These are phyloP conservation scores for Hemithea aestivaria DNA, from an alignment of 2,888 invertebrate genomes.

Conservation along the genomic window DNA sequence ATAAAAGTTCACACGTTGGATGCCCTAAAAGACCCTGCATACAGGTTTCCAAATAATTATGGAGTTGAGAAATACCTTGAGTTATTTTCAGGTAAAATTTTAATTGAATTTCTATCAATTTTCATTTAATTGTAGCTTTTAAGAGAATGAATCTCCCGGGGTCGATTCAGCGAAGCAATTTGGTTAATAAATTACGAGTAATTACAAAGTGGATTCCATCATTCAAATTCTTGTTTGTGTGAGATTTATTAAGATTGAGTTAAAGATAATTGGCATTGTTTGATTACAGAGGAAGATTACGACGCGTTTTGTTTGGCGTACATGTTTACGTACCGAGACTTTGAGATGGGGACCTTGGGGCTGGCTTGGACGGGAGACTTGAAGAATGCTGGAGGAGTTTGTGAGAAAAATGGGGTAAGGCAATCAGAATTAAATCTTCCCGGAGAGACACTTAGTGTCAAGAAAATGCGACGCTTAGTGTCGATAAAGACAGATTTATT, in stretches of 20 bases:
- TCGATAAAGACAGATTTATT: too few species aligned
- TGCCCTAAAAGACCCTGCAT: conserved; percentile 90
- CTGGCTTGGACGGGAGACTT: conserved; percentile 98
- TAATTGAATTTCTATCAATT: conserved; percentile 18
- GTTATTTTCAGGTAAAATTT: conserved; percentile 90
- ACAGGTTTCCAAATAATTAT: conserved; percentile 96
- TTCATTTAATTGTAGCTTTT: conserved; percentile 22
- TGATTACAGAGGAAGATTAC: conserved; percentile 95
- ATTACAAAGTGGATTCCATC: conserved; percentile 20
- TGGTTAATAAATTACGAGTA: conserved; percentile 37
- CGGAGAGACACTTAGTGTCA: too few species aligned
- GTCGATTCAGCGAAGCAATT: conserved; percentile 33
- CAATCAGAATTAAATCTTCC: too few species aligned
- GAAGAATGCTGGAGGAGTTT: conserved; percentile 98
- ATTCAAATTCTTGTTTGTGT: conserved; percentile 19
- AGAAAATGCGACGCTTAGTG: too few species aligned
- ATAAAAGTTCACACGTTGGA: conserved; percentile 95
- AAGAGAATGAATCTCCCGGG: conserved; percentile 30
- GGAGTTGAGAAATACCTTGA: conserved; percentile 99
- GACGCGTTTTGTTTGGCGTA: conserved; percentile 99
- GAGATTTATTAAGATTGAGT: conserved; percentile 20
- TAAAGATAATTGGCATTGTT: conserved; percentile 26
- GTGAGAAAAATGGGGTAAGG: conserved; percentile 96
- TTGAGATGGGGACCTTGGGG: conserved; percentile 97
- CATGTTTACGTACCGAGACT: conserved; percentile 98